phyloP scores from a whole-genome alignment of 2,113 vertebrate genomes.

The Okapia johnstoni region DNA sequence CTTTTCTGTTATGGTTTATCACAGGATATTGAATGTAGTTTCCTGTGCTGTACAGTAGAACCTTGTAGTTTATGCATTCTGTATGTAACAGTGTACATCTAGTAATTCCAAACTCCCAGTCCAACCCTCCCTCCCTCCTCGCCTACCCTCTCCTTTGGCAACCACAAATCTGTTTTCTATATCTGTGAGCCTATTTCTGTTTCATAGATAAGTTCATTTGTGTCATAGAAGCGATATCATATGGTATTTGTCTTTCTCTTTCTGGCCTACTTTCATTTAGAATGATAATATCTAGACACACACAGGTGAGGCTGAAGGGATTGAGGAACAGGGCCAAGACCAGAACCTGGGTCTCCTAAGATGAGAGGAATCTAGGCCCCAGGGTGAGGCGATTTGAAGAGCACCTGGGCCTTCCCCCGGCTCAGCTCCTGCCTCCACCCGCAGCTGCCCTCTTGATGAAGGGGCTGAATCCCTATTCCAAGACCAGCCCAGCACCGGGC shows the following conservation, averaged over 20 bases:
- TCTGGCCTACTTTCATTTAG: background rate
- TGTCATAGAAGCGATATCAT: background rate
- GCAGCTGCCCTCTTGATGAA: slow-evolving; percentile 98
- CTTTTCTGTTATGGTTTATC: background rate
- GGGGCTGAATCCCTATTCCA: slow-evolving; percentile 98
- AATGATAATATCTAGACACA: background rate
- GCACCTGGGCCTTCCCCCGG: background rate
- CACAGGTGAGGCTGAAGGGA: background rate
- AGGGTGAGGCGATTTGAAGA: background rate
- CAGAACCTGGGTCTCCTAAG: background rate
- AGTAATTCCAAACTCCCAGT: background rate
- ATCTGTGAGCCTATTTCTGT: background rate
- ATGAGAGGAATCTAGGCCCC: background rate
- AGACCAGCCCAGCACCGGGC: slow-evolving; percentile 95
- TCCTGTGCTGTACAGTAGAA: background rate
- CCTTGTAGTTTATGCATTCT: background rate
- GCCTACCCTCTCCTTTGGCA: background rate
- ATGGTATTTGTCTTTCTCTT: background rate
- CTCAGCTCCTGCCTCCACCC: background rate
- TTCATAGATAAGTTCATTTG: background rate
- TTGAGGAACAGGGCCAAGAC: background rate
- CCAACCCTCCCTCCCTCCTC: background rate
- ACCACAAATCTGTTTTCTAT: background rate
- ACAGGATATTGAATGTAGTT: background rate
- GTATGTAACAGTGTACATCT: background rate